Evolutionary conservation across 2,113 vertebrate species (phyloP), one percentile per base, ranked within the genome.

Genomic region (Hippopotamus amphibius): DNA sequence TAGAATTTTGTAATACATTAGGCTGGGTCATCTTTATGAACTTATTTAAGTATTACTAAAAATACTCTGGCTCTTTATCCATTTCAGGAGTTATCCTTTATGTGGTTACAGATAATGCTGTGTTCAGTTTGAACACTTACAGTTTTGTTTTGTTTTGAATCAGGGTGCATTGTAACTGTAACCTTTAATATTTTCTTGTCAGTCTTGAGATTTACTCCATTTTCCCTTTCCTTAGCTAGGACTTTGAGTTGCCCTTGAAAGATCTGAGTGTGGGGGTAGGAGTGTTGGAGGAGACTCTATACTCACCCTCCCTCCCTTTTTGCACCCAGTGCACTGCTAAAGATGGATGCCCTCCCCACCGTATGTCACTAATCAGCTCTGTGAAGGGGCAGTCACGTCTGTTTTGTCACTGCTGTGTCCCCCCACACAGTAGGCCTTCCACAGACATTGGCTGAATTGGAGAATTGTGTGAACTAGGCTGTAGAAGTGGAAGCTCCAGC

Each of bases 101-200:
- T 87, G 89, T 93, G 92, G 89, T 96, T 88, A 50, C 82, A 72
- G 92, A 82, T 89, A 88, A 86, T 55, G 59, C 92, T 43, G 71
- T 95, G 71, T 95, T 97, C 71, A 68, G 28, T 92, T n/a, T 74
- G 96, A 87, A 98, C 97, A 96, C 84, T 97, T 87, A 74, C 5
- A 37, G 84, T 97, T 97, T 95, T 95, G 96, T 96, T 97, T 96
- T 90, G 77, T 93, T 97, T 95, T 93, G 90, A 82, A 87, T 96
- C 77, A 57, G 77, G 63, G 50, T 95, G 61, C 43, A 46, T 46
- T 66, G 92, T 43, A 85, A 79, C 82, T 89, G 83, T 88, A 89
- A 83, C 86, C 76, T 96, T 97, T 96, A 79, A 2, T 89, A 86
- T 96, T 90, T 97, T 92, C 66, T 89, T 91, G 88, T 91, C 83